Evolutionary conservation across 2,797 vertebrate species (phyloP).

Genomic region (Kryptolebias ocellatus): DNA sequence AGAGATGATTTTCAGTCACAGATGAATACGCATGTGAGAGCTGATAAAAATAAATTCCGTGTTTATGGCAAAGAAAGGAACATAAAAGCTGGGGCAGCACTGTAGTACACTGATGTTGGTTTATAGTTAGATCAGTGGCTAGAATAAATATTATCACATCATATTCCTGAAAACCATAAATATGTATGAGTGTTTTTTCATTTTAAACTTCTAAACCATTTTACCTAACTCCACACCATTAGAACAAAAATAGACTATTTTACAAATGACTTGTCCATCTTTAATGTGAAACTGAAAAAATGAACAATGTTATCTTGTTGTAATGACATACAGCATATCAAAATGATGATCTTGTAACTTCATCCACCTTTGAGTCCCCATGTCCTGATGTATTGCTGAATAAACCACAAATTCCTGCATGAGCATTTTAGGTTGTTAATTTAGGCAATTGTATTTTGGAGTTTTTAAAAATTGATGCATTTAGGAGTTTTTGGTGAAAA

Average conservation of each 20-base stretch:
- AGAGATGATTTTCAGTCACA: not conserved
- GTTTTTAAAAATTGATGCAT: too few relatives aligned
- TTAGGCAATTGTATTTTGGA: too few relatives aligned
- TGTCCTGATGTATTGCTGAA: not conserved
- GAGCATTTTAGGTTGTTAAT: too few relatives aligned
- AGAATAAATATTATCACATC: not conserved
- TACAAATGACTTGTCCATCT: too few relatives aligned
- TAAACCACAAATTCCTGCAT: not conserved
- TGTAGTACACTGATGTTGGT: not conserved
- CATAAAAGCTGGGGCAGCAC: not conserved
- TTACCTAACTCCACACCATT: too few relatives aligned
- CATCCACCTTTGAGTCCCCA: too few relatives aligned
- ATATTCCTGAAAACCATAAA: not conserved
- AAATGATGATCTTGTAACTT: not conserved
- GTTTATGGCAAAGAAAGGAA: not conserved
- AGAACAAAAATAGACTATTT: too few relatives aligned
- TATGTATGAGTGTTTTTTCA: too few relatives aligned
- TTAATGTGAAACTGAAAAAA: not conserved
- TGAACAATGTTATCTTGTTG: not conserved
- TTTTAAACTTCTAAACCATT: not conserved
- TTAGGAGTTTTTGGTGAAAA: too few relatives aligned
- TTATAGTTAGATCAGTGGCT: not conserved
- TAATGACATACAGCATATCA: not conserved
- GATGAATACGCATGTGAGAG: not conserved
- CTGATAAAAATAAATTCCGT: conserved; percentile 6